phyloP scores from a whole-genome alignment of 1,140 invertebrate species.

The Drosophila suzukii region DNA sequence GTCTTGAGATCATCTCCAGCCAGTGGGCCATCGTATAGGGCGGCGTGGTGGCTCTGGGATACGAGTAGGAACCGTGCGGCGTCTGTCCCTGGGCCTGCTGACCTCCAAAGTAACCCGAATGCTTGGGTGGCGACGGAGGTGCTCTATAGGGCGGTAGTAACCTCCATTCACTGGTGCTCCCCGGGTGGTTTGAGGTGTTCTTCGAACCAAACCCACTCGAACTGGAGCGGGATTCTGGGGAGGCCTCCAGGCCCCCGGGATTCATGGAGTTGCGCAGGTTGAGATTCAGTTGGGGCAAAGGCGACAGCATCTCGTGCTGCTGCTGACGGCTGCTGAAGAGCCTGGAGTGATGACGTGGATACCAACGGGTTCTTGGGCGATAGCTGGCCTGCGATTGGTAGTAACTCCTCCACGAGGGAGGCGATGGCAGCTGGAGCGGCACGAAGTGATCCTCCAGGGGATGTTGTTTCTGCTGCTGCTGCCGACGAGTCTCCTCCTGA shows the following conservation, averaged over 20 bases:
- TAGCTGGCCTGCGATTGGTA: conserved; percentile 79
- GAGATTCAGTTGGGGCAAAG: conserved; percentile 85
- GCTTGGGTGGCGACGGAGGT: conserved; percentile 86
- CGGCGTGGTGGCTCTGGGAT: conserved; percentile 83
- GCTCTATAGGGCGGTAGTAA: conserved; percentile 90
- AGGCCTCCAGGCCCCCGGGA: conserved; percentile 87
- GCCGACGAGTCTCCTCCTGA: conserved; percentile 87
- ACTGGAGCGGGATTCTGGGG: conserved; percentile 93
- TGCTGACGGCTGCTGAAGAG: conserved; percentile 88
- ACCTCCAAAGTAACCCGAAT: conserved; percentile 56
- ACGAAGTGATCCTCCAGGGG: conserved; percentile 85
- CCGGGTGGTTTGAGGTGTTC: conserved; percentile 94
- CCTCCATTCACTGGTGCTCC: conserved; percentile 91
- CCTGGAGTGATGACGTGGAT: conserved; percentile 87
- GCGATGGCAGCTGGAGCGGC: conserved; percentile 86
- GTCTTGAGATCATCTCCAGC: conserved; percentile 86
- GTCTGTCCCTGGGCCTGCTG: conserved; percentile 72
- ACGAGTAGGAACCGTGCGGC: conserved; percentile 42
- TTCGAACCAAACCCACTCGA: conserved; percentile 95
- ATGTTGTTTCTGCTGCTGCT: conserved; percentile 56
- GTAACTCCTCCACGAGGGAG: conserved; percentile 84
- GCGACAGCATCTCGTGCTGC: conserved; percentile 87
- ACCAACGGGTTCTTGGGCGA: conserved; percentile 86
- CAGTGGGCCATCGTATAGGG: conserved; percentile 87
- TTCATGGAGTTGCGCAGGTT: conserved; percentile 58